Base-by-base conservation (phyloP, 2,888 invertebrate genomes). In the Drosophila birchii region DNA sequence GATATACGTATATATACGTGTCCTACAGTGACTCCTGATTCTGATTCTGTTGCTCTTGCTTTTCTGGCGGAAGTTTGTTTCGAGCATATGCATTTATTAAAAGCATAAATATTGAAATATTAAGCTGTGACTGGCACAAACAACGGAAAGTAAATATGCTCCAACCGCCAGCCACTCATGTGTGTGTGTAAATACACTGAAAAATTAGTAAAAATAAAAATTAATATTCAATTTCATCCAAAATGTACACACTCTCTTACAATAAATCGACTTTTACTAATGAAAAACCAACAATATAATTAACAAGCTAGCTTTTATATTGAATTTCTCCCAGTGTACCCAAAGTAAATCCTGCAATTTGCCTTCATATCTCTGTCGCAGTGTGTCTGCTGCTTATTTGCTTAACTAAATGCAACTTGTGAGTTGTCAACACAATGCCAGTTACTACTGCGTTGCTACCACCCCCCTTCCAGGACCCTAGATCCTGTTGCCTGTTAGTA, bases 361-460 rank as follows among this genome's bases (percentile, higher is more conserved):
- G 69, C 55, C 67, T 56, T 29, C 67, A 55, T 45, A 54, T 45
- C 29, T 38, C 32, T 29, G 51, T 63, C 73, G 57, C 64, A 36
- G 43, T 51, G 66, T 54, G 51, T 66, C 29, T 47, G 47, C 75
- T 61, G 59, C 83, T 74, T 84, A 84, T 84, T 84, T 84, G 88
- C 84, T 83, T 84, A 81, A 87, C 88, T 88, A 88, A 88, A 88
- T 84, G 87, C 86, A 88, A 86, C 84, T 88, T 84, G 80, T 84
- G 84, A 76, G 79, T 81, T 88, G 84, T 88, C 84, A 86, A 86
- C 85, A 83, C 69, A 86, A 71, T 70, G 71, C 53, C 62, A 61
- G 69, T 67, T 56, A 43, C 62, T 73, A 72, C 41, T 34, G 12
- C 18, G 12, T n/a, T 11, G 20, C 38, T 26, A 6, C 18, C 16